Evolutionary conservation across 2,113 vertebrate genomes (phyloP).

Genomic region (Centrocercus urophasianus): DNA sequence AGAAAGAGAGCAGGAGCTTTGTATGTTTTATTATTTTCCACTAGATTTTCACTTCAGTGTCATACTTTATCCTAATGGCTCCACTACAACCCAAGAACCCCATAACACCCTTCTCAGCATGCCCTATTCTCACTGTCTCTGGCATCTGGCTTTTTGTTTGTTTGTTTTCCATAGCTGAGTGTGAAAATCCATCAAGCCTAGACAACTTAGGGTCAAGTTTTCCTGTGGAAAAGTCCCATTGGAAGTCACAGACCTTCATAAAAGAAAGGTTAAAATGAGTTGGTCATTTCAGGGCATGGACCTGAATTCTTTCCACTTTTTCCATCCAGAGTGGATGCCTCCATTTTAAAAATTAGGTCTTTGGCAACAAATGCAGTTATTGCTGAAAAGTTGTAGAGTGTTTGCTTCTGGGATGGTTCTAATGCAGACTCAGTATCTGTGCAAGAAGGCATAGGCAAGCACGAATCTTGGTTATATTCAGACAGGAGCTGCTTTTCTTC

Average conservation of each 20-base stretch:
- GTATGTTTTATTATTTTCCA: neutral
- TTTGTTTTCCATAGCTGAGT: neutral
- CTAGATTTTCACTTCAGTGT: neutral
- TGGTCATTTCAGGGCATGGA: neutral
- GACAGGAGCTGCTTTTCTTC: neutral
- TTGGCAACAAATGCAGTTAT: slow-evolving; percentile 9
- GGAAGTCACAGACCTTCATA: neutral
- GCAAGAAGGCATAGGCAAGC: neutral
- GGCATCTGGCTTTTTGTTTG: neutral
- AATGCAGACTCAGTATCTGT: neutral
- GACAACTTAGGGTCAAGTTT: neutral
- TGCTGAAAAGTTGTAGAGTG: neutral
- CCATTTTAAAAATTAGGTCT: neutral
- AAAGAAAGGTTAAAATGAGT: slow-evolving; percentile 11
- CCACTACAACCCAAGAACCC: neutral
- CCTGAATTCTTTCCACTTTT: slow-evolving; percentile 4
- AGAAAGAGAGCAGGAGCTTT: neutral
- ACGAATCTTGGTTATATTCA: neutral
- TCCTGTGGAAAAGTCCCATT: neutral
- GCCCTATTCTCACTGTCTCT: neutral
- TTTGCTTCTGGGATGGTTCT: neutral
- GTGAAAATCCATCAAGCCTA: neutral
- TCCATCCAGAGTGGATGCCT: neutral
- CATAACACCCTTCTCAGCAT: neutral
- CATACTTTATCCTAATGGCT: neutral